phyloP scores from a whole-genome alignment of 2,113 vertebrate genomes.

The Australoheros scitulus region DNA sequence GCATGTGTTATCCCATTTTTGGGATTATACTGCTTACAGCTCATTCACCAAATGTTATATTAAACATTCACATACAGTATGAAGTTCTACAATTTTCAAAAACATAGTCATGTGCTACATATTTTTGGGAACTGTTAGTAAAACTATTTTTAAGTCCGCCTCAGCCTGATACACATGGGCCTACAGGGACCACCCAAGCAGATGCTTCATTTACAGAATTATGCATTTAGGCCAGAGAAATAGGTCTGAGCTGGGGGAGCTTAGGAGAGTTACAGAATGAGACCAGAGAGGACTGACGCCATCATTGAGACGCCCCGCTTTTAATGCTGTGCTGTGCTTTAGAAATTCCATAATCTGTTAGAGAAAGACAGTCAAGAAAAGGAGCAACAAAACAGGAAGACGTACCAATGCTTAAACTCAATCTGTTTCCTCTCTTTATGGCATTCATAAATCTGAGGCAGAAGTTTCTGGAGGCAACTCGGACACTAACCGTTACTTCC shows the following conservation, averaged over 20 bases:
- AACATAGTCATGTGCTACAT: slow-evolving; percentile 14
- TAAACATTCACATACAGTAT: not conserved
- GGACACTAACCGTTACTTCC: slow-evolving; percentile 30
- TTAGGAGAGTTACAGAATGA: slow-evolving; percentile 56
- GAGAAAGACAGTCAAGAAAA: not conserved
- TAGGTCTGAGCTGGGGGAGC: slow-evolving; percentile 64
- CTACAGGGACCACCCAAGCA: slow-evolving; percentile 70
- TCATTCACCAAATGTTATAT: not conserved
- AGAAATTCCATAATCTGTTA: slow-evolving; percentile 20
- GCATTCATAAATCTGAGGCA: slow-evolving; percentile 47
- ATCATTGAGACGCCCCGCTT: slow-evolving; percentile 24
- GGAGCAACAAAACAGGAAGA: not conserved
- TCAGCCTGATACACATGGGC: slow-evolving; percentile 33
- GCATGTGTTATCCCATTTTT: slow-evolving; percentile 13
- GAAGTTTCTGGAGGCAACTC: slow-evolving; percentile 20
- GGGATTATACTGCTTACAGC: not conserved
- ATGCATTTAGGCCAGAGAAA: slow-evolving; percentile 76
- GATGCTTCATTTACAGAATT: slow-evolving; percentile 74
- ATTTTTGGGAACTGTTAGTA: slow-evolving; percentile 22
- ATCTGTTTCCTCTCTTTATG: slow-evolving; percentile 18
- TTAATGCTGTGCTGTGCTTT: slow-evolving; percentile 18
- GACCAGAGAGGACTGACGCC: slow-evolving; percentile 49
- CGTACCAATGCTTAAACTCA: not conserved
- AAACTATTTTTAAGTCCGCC: slow-evolving; percentile 48
- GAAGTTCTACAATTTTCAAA: not conserved